Evolutionary conservation across 2,888 invertebrate genomes (phyloP).

Genomic region (Psylliodes chrysocephalus): DNA sequence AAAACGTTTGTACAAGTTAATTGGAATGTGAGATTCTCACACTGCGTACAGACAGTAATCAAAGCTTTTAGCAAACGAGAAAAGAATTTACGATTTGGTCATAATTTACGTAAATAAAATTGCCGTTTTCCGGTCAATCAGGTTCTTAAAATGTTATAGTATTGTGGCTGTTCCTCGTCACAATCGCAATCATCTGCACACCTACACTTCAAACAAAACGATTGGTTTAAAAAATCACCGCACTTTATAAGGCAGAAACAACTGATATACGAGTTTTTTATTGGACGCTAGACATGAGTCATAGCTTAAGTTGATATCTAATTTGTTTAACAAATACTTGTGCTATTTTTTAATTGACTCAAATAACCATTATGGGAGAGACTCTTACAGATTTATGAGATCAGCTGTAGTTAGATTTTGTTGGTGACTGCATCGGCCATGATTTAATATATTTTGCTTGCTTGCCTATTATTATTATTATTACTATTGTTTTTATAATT

Average conservation of each 20-base stretch:
- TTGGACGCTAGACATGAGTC: conserved; percentile 26
- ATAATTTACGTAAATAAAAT: conserved; percentile 20
- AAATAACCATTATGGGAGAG: neutral
- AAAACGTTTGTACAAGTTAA: no score
- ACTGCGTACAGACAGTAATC: neutral
- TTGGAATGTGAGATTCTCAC: no score
- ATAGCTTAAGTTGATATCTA: conserved; percentile 9
- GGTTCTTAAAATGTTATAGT: conserved; percentile 11
- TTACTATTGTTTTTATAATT: neutral
- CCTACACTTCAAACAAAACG: conserved; percentile 6
- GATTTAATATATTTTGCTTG: neutral
- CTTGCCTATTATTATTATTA: neutral
- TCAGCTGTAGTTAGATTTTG: neutral
- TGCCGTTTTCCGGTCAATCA: conserved; percentile 25
- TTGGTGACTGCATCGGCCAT: neutral
- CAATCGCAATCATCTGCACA: conserved; percentile 10
- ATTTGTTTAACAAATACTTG: conserved; percentile 35
- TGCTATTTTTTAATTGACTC: conserved; percentile 21
- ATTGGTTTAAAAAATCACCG: conserved; percentile 1
- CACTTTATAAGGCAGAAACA: conserved; percentile 3
- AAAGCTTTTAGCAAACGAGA: neutral
- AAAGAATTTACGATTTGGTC: conserved; percentile 3
- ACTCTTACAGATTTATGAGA: conserved; percentile 10
- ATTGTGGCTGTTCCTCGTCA: neutral
- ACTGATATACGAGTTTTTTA: conserved; percentile 19